phyloP scores from a whole-genome alignment of 2,888 invertebrate species.

The Euclidia mi region DNA sequence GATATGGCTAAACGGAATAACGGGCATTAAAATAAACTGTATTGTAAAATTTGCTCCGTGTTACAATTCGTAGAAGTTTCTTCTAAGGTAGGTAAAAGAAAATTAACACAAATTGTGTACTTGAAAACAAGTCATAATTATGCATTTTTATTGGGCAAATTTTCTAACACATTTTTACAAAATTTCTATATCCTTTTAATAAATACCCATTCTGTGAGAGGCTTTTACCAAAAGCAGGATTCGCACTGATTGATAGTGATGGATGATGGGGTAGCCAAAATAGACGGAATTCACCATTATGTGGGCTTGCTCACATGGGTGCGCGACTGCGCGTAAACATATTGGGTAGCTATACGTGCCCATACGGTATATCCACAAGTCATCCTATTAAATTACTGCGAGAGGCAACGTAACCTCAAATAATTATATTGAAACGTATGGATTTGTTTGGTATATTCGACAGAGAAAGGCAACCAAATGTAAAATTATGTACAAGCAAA shows the following conservation, averaged over 20 bases:
- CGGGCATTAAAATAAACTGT: too few relatives aligned
- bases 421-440: too few relatives aligned
- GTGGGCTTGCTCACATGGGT: background rate
- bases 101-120: too few relatives aligned
- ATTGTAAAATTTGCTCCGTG: too few relatives aligned
- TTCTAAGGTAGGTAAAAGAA: too few relatives aligned
- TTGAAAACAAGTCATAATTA: too few relatives aligned
- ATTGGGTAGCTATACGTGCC: background rate
- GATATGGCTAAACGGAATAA: too few relatives aligned
- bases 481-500: too few relatives aligned
- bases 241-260: slow-evolving; percentile 23
- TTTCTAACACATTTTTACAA: slow-evolving; percentile 8
- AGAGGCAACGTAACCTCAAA: background rate
- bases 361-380: background rate
- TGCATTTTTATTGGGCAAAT: slow-evolving; percentile 10
- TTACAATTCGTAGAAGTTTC: too few relatives aligned
- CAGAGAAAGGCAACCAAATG: too few relatives aligned
- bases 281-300: slow-evolving; percentile 1
- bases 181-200: slow-evolving; percentile 12
- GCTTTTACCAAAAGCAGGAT: slow-evolving; percentile 16
- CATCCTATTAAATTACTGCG: background rate
- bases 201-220: slow-evolving; percentile 15
- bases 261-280: slow-evolving; percentile 9
- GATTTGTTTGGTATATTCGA: too few relatives aligned
- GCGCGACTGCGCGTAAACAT: too few relatives aligned